phyloP scores from a whole-genome alignment of 2,797 vertebrate genomes.

The Anguilla marmorata region DNA sequence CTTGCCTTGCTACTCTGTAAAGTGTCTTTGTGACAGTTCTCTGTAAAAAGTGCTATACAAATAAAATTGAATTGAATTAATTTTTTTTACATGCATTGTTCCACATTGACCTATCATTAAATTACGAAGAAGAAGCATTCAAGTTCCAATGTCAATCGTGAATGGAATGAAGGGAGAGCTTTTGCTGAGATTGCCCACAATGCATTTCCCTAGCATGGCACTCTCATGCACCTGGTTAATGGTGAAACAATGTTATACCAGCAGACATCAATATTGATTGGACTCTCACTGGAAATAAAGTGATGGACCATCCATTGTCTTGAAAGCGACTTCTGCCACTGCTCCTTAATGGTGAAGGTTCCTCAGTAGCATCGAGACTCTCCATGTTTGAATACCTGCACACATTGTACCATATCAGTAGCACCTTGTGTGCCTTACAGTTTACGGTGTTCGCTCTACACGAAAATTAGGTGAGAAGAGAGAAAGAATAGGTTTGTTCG shows the following conservation, averaged over 20 bases:
- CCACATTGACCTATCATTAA: background rate
- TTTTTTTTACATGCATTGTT: too few relatives aligned
- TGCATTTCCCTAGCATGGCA: background rate
- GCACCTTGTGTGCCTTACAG: too few relatives aligned
- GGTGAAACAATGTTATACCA: background rate
- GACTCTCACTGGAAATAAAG: background rate
- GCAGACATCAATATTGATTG: conserved; percentile 5
- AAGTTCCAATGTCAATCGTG: background rate
- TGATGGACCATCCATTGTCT: background rate
- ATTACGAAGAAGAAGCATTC: background rate
- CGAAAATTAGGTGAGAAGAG: too few relatives aligned
- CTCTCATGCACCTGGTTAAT: background rate
- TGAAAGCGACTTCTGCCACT: background rate
- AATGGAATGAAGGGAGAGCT: background rate
- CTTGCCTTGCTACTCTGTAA: too few relatives aligned
- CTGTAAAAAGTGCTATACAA: too few relatives aligned
- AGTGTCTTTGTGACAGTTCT: too few relatives aligned
- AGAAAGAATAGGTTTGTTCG: too few relatives aligned
- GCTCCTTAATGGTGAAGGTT: background rate
- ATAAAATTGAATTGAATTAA: too few relatives aligned
- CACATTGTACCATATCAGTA: too few relatives aligned
- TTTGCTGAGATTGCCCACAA: background rate
- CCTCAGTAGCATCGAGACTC: background rate
- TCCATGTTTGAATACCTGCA: background rate
- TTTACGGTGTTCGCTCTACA: too few relatives aligned